A percentile compares a stretch with the other conserved stretches of the same genome.
Conservation (phyloP, 2,797 vertebrate genomes). For the Taeniopygia guttata region DNA sequence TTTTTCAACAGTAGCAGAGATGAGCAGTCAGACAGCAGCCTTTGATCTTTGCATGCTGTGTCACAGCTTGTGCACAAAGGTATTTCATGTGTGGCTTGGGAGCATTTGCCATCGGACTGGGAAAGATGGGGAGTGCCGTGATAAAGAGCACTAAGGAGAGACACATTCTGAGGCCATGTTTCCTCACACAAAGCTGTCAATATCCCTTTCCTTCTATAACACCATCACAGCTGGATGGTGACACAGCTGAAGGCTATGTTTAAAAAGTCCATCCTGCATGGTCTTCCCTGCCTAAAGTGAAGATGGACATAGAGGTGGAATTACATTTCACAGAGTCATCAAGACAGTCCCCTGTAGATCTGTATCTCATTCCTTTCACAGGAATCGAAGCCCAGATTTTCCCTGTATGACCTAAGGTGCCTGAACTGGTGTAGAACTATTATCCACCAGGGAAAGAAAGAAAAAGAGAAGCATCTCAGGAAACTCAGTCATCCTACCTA, state of each 20-base stretch:
- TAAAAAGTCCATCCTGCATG: background rate
- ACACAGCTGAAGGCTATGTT: background rate
- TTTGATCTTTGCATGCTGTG: conserved; percentile 61
- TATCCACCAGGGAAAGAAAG: background rate
- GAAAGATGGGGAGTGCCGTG: background rate
- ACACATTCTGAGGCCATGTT: background rate
- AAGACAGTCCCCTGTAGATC: background rate
- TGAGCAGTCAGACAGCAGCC: conserved; percentile 39
- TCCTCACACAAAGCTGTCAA: background rate
- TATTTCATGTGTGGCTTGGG: conserved; percentile 27
- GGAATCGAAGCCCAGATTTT: accelerated
- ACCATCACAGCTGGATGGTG: background rate
- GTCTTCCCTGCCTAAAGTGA: background rate
- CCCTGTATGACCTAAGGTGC: background rate
- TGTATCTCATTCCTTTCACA: background rate
- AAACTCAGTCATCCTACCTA: background rate
- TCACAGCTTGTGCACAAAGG: conserved; percentile 38
- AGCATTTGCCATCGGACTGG: background rate
- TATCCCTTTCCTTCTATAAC: background rate
- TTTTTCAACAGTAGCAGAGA: conserved; percentile 42
- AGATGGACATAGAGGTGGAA: background rate
- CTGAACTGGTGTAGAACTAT: background rate
- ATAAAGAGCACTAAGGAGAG: background rate
- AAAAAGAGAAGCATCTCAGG: background rate
- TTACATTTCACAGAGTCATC: background rate